phyloP scores from a whole-genome alignment of 1,140 invertebrate species.

The Drosophila repletoides region DNA sequence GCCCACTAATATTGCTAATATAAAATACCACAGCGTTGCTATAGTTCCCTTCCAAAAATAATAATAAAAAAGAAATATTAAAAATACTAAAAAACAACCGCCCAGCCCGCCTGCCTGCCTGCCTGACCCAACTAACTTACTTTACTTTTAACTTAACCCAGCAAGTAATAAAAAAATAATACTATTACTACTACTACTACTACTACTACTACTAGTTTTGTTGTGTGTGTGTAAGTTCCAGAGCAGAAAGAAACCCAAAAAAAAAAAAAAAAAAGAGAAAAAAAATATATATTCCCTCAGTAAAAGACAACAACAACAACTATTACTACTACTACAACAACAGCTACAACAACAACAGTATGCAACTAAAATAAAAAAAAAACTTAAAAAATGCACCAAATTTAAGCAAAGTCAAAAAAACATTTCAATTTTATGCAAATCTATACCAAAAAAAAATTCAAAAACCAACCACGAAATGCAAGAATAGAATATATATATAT shows the following conservation, averaged over 20 bases:
- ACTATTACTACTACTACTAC: conserved; percentile 11
- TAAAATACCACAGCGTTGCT: conserved; percentile 24
- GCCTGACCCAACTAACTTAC: conserved; percentile 43
- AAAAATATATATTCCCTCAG: conserved; percentile 53
- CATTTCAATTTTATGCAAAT: conserved; percentile 75
- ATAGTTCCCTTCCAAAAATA: conserved; percentile 22
- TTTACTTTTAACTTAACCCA: conserved; percentile 44
- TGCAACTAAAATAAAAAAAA: conserved; percentile 60
- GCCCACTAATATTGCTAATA: too few relatives aligned
- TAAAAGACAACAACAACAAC: conserved; percentile 46
- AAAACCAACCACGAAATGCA: conserved; percentile 63
- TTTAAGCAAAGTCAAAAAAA: conserved; percentile 40
- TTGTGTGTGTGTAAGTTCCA: conserved; percentile 59
- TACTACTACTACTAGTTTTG: conserved; percentile 38
- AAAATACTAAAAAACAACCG: not conserved
- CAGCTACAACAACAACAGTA: conserved; percentile 76
- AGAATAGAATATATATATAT: conserved; percentile 36
- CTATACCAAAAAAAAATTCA: conserved; percentile 58
- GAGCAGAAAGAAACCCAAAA: conserved; percentile 37
- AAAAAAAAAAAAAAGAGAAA: conserved; percentile 16
- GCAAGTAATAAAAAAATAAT: conserved; percentile 17
- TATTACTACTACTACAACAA: conserved; percentile 50
- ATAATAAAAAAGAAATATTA: conserved; percentile 8
- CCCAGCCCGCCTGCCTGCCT: conserved; percentile 48
- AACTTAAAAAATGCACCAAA: conserved; percentile 62